Percentiles rank a stretch among this genome's conserved stretches.
These are phyloP conservation scores for Aleiodes leptofemur DNA, from an alignment of 2,888 invertebrate species.

Conservation along the genomic window DNA sequence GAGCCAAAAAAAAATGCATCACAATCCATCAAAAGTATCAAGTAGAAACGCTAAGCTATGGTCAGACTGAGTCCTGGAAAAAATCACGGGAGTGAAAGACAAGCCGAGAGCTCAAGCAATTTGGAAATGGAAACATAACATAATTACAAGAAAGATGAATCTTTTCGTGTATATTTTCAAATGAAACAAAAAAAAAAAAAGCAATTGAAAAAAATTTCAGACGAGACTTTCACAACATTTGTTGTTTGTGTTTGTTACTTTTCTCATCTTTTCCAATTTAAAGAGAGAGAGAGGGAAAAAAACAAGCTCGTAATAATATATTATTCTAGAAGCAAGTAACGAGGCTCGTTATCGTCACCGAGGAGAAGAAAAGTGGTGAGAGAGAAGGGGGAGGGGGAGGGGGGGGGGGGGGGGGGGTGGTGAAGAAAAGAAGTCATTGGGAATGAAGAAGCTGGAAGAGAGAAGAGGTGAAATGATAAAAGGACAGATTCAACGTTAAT, in stretches of 20 bases:
- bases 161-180: neutral
- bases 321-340: conserved; percentile 51
- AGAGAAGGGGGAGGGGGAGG: neutral
- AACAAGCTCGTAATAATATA: conserved; percentile 8
- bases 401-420: neutral
- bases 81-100: neutral
- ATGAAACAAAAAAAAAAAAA: neutral
- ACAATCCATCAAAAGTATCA: neutral
- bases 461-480: conserved; percentile 6
- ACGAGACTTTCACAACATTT: conserved; percentile 24
- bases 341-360: conserved; percentile 51
- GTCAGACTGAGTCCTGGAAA: neutral
- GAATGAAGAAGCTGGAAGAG: conserved; percentile 22
- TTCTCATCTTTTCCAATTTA: neutral
- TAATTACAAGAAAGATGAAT: neutral
- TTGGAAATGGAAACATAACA: conserved; percentile 11
- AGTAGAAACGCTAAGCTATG: neutral
- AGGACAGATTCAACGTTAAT: conserved; percentile 50
- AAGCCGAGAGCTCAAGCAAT: neutral
- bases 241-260: conserved; percentile 4
- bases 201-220: neutral
- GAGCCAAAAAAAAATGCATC: conserved; percentile 9
- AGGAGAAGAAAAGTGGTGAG: conserved; percentile 33
- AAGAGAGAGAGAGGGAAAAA: neutral
- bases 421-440: conserved; percentile 6